phyloP scores from a whole-genome alignment of 1,140 invertebrate species.

The Hydropsyche tenuis region DNA sequence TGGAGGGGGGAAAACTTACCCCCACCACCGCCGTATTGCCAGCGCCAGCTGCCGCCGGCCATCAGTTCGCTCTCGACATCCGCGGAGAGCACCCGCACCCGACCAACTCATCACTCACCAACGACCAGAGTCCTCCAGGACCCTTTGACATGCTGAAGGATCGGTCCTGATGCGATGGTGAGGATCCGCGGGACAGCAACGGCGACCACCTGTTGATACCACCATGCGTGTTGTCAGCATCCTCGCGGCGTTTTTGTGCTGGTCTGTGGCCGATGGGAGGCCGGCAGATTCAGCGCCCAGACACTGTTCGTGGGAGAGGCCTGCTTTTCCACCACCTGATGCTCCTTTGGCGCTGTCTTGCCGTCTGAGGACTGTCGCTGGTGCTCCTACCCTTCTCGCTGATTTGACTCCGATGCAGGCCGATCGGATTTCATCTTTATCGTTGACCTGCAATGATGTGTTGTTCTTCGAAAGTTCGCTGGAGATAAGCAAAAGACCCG shows the following conservation, averaged over 20 bases:
- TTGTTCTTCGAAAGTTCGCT: constrained; percentile 80
- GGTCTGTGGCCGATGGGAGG: constrained; percentile 56
- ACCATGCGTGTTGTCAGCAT: constrained; percentile 30
- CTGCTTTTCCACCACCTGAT: constrained; percentile 59
- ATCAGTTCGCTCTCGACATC: constrained; percentile 44
- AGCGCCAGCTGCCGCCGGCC: constrained; percentile 12
- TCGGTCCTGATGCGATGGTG: not conserved
- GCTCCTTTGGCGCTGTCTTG: constrained; percentile 71
- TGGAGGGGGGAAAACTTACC: constrained; percentile 5
- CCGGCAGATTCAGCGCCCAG: constrained; percentile 66
- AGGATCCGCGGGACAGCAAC: not conserved
- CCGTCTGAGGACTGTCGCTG: constrained; percentile 73
- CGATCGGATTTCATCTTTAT: constrained; percentile 73
- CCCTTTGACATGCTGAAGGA: not conserved
- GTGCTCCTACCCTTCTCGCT: constrained; percentile 71
- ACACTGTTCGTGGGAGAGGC: constrained; percentile 72
- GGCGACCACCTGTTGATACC: constrained; percentile 27
- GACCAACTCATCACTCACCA: not conserved
- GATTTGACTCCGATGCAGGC: constrained; percentile 71
- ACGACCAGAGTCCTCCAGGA: too few species aligned
- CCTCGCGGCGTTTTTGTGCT: constrained; percentile 51
- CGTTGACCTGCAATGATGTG: constrained; percentile 79
- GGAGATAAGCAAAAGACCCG: constrained; percentile 64
- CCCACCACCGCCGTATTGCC: not conserved
- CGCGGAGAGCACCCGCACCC: constrained; percentile 34